Evolutionary conservation across 2,113 vertebrate species (phyloP).

Genomic region (Rhabdornis inornatus): DNA sequence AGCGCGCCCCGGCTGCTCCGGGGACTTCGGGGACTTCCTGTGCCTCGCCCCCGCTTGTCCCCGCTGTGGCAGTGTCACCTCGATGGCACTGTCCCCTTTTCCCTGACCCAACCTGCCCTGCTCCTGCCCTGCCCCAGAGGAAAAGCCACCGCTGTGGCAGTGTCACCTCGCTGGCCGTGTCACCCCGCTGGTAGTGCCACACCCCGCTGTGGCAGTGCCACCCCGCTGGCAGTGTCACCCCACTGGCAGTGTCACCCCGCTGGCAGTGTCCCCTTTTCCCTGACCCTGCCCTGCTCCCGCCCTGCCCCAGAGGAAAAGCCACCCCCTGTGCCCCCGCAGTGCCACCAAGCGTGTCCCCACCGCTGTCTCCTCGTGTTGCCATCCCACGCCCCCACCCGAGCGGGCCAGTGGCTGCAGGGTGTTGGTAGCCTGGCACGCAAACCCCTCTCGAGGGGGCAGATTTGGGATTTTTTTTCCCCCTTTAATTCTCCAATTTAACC

Average conservation of each 20-base stretch:
- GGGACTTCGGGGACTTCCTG: not conserved
- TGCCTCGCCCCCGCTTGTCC: not conserved
- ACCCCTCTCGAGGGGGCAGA: not conserved
- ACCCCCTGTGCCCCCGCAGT: accelerated
- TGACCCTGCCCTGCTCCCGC: accelerated
- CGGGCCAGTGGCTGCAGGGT: too few relatives aligned
- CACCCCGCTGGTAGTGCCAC: not conserved
- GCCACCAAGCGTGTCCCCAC: accelerated
- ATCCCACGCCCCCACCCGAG: not conserved
- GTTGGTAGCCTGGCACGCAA: not conserved
- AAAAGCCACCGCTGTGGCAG: too few relatives aligned
- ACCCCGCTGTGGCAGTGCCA: not conserved
- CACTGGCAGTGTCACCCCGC: not conserved
- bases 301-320: not conserved
- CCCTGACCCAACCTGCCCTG: too few relatives aligned
- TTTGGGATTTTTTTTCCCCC: not conserved
- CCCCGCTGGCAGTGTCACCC: not conserved
- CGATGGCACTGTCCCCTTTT: too few relatives aligned
- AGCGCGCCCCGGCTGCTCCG: not conserved
- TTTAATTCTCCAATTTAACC: not conserved
- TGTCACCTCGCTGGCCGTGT: not conserved
- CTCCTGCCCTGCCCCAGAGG: too few relatives aligned
- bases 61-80: not conserved
- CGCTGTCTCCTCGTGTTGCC: not conserved
- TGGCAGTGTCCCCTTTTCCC: not conserved